A percentile compares a stretch with the other conserved stretches of the same genome.
Evolutionary conservation across 2,797 vertebrate species (phyloP).

Genomic region (Apodemus agrarius): DNA sequence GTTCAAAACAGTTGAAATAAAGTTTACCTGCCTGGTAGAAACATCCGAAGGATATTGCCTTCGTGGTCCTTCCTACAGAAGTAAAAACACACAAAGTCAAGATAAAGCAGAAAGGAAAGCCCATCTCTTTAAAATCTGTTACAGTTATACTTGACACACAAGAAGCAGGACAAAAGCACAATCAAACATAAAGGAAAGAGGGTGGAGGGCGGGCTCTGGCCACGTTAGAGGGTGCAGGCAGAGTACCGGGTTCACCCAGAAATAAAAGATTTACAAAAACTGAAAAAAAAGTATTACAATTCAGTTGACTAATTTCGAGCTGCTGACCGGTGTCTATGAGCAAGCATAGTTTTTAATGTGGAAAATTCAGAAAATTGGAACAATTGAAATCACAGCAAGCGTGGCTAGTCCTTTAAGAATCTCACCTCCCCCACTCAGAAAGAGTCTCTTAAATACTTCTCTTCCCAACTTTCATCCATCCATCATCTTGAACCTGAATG

Average conservation of each 20-base stretch:
- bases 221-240: fast-evolving
- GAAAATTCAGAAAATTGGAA: neutral
- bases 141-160: neutral
- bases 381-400: neutral
- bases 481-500: neutral
- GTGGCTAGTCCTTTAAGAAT: neutral
- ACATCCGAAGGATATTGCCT: neutral
- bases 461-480: neutral
- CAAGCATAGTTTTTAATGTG: neutral
- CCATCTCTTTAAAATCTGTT: neutral
- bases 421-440: neutral
- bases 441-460: neutral
- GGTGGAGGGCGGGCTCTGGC: neutral
- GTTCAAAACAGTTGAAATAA: neutral
- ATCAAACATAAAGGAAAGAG: neutral
- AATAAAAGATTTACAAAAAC: neutral
- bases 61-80: slow-evolving; percentile 61
- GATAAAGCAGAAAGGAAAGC: neutral
- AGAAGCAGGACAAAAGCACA: neutral
- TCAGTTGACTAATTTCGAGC: neutral
- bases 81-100: neutral
- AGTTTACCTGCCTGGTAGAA: slow-evolving; percentile 61
- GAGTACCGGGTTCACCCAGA: neutral
- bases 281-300: fast-evolving
- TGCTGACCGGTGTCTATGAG: neutral